phyloP scores from a whole-genome alignment of 2,113 vertebrate genomes.

The Engraulis encrasicolus region DNA sequence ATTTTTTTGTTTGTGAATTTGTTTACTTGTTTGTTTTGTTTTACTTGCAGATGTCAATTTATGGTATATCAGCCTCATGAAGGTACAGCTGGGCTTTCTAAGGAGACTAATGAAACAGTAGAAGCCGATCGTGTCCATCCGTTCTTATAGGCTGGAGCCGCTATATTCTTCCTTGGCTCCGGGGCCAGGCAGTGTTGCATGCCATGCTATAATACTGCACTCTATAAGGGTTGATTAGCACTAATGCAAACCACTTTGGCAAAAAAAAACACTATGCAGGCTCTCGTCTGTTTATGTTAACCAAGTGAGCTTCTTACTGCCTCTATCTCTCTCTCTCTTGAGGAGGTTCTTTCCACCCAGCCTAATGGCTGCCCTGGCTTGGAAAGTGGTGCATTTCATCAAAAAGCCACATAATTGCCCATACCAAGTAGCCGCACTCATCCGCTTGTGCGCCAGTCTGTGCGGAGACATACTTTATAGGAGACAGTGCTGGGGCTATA shows the following conservation, averaged over 20 bases:
- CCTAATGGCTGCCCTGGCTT: conserved; percentile 10
- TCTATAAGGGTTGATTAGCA: background rate
- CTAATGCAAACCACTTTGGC: background rate
- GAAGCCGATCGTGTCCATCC: background rate
- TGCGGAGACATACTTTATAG: background rate
- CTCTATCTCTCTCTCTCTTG: no score
- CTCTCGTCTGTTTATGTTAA: background rate
- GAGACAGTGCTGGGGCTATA: background rate
- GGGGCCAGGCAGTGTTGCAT: background rate
- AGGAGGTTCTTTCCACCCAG: background rate
- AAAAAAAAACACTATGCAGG: no score
- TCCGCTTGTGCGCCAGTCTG: background rate
- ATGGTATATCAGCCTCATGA: conserved; percentile 23
- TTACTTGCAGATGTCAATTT: background rate
- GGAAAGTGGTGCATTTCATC: conserved; percentile 28
- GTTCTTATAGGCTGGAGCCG: background rate
- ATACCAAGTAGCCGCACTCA: background rate
- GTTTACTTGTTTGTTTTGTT: conserved; percentile 14
- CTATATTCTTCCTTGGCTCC: background rate
- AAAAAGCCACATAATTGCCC: conserved; percentile 20
- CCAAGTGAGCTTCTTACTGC: background rate
- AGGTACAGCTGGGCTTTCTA: conserved; percentile 28
- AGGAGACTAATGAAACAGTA: background rate
- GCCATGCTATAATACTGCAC: no score
- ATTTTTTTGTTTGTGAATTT: conserved; percentile 12